Percentiles rank a stretch among this genome's conserved stretches.
phyloP scores from a whole-genome alignment of 2,113 vertebrate species.

The Apus apus region DNA sequence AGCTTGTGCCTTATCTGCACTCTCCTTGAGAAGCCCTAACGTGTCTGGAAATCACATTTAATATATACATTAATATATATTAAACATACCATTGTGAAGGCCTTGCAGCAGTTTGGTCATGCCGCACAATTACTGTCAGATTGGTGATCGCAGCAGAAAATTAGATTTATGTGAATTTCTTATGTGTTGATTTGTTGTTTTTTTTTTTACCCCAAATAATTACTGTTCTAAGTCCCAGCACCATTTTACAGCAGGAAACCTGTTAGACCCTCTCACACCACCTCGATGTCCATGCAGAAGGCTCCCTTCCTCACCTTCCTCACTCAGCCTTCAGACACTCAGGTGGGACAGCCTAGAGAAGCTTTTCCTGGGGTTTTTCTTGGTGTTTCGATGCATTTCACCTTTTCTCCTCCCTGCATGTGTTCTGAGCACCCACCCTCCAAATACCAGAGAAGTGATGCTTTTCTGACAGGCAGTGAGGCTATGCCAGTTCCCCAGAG shows the following conservation, averaged over 20 bases:
- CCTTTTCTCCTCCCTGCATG: not conserved
- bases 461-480: too few relatives aligned
- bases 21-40: not conserved
- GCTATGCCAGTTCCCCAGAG: not conserved
- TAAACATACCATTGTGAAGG: not conserved
- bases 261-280: not conserved
- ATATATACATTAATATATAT: not conserved
- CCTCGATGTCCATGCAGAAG: not conserved
- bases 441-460: not conserved
- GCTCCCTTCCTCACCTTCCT: not conserved
- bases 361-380: not conserved
- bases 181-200: rapidly evolving
- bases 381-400: not conserved
- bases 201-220: not conserved
- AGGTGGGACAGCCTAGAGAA: rapidly evolving
- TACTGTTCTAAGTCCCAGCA: not conserved
- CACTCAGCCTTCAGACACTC: not conserved
- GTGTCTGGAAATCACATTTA: not conserved
- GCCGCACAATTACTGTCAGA: not conserved
- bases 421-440: not conserved
- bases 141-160: not conserved
- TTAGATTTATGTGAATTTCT: not conserved
- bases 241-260: not conserved
- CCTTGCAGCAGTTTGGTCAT: not conserved
- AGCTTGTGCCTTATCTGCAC: not conserved